phyloP scores from a whole-genome alignment of 2,797 vertebrate genomes.

The Manis javanica region DNA sequence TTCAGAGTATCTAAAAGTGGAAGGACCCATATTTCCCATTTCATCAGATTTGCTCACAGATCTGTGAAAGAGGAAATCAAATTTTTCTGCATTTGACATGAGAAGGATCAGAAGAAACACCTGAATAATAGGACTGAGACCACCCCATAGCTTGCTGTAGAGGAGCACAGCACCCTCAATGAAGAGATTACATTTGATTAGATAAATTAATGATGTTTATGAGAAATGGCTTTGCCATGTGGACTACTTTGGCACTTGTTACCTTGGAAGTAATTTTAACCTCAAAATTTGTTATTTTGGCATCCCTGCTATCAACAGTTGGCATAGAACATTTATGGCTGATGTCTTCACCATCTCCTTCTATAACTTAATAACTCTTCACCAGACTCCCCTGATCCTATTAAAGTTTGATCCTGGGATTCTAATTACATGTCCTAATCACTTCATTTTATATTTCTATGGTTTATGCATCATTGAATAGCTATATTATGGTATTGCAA shows the following conservation, averaged over 20 bases:
- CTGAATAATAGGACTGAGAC: background rate
- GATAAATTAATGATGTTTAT: background rate
- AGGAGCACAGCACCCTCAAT: background rate
- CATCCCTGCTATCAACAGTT: background rate
- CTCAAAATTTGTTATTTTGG: background rate
- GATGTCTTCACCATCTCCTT: background rate
- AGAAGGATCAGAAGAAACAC: background rate
- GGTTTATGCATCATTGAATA: background rate
- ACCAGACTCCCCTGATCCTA: background rate
- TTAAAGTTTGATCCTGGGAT: background rate
- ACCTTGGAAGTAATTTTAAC: background rate
- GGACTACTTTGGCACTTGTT: background rate
- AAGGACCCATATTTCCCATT: background rate
- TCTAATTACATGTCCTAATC: background rate
- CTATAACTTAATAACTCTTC: background rate
- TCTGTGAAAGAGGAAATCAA: background rate
- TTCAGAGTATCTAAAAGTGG: background rate
- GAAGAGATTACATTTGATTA: background rate
- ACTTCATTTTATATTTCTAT: background rate
- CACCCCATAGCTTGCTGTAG: fast-evolving
- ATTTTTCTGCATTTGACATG: background rate
- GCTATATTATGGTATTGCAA: background rate
- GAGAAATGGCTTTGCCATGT: background rate
- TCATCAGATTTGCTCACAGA: background rate
- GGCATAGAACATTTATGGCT: background rate